Base-by-base conservation (phyloP, 2,797 vertebrate genomes). In the Pitangus sulphuratus region DNA sequence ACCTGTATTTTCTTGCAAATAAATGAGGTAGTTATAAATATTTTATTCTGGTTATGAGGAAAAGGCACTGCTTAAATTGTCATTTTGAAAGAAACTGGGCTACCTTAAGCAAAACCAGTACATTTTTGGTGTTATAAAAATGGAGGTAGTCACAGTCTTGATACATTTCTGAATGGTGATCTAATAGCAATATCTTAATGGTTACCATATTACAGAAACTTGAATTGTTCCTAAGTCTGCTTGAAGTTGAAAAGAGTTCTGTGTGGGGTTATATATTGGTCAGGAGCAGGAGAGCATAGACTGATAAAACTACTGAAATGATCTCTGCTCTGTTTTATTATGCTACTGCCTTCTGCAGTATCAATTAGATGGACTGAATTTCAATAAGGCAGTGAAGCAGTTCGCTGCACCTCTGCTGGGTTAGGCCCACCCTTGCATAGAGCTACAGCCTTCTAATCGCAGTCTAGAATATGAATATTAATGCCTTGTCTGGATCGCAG, bases 21-120 rank as follows among this genome's bases (percentile, higher is more conserved):
- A 84, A 39, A 81, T 83, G 50, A 91, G 21, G 65, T 70, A 85
- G 50, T 95, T 96, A 80, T 72, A 95, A 97, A 93, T 93, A 83
- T 91, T 66, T 82, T 58, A 66, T 57, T 95, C 72, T 81, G 35
- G 8, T 33, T 96, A 74, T 86, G 69, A 92, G 62, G 91, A 42
- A 82, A 92, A 93, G n/a, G 10, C 22, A 2, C 56, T 81, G 56
- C 85, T 97, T 92, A 95, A 96, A 87, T 83, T 87, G 60, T 58
- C 4, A 17, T 81, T 95, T 96, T 76, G 64, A 44, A 78, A 85
- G 94, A 83, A 92, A 87, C 74, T 48, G 35, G 65, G 26, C 86
- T 93, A 80, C 81, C 7, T 47, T 88, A 92, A 95, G 70, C 66
- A 89, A 72, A 94, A 56, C n/a, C 40, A 50, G 21, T 84, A 31